Evolutionary conservation across 2,888 invertebrate species (phyloP).

Genomic region (Chamaedrilus cognettii): DNA sequence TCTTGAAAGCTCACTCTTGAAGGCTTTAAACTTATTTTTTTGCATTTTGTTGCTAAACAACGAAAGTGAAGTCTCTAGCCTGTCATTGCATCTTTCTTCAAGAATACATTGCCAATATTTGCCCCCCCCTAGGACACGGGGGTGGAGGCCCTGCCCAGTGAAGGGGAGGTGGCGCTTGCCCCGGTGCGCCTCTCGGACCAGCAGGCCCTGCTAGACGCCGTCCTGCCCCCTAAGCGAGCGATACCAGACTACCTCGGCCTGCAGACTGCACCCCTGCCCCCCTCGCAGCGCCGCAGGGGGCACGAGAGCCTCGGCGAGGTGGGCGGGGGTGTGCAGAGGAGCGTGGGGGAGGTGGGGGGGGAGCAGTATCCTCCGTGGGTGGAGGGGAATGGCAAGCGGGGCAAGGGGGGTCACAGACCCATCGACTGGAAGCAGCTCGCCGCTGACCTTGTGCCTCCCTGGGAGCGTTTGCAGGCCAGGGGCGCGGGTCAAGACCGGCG

Average conservation of each 20-base stretch:
- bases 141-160: slow-evolving; percentile 11
- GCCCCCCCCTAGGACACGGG: too few relatives aligned
- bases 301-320: not conserved
- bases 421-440: not conserved
- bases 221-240: not conserved
- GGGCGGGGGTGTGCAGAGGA: not conserved
- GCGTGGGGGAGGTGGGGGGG: not conserved
- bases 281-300: too few relatives aligned
- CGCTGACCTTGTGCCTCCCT: not conserved
- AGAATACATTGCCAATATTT: not conserved
- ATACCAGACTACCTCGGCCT: not conserved
- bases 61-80: not conserved
- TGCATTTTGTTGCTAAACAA: not conserved
- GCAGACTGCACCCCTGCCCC: too few relatives aligned
- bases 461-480: too few relatives aligned
- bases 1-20: too few relatives aligned
- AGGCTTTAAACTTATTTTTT: too few relatives aligned
- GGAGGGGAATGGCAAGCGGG: too few relatives aligned
- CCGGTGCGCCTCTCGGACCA: slow-evolving; percentile 6
- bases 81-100: not conserved
- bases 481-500: too few relatives aligned
- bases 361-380: too few relatives aligned
- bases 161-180: slow-evolving; percentile 8
- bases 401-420: not conserved
- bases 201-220: not conserved